Percentiles rank a stretch among this genome's conserved stretches.
Evolutionary conservation across 2,113 vertebrate species (phyloP).

Genomic region (Amphiprion ocellaris): DNA sequence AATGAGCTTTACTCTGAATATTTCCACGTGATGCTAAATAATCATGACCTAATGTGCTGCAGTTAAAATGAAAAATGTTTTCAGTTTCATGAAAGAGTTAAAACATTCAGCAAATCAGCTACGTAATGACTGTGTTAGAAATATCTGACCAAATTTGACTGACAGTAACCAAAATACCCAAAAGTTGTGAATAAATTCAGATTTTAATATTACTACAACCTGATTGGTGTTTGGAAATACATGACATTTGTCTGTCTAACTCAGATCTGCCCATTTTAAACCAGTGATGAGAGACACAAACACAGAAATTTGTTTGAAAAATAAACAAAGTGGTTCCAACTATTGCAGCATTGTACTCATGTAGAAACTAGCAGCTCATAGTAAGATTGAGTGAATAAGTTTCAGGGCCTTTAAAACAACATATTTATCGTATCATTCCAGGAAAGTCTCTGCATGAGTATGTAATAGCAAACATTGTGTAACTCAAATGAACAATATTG

Average conservation of each 20-base stretch:
- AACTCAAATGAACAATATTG: conserved; percentile 33
- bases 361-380: not conserved
- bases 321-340: not conserved
- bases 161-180: too few species aligned
- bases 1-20: too few species aligned
- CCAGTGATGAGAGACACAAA: not conserved
- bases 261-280: not conserved
- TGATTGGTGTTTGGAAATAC: not conserved
- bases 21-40: not conserved
- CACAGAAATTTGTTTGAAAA: not conserved
- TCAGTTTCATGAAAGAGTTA: not conserved
- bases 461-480: conserved; percentile 35
- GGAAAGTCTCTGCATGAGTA: not conserved
- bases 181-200: not conserved
- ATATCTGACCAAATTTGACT: not conserved
- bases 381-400: not conserved
- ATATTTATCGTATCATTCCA: not conserved
- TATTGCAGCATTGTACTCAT: not conserved
- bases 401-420: not conserved
- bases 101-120: not conserved
- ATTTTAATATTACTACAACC: not conserved
- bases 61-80: not conserved
- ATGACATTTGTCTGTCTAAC: not conserved
- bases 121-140: not conserved
- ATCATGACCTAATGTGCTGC: not conserved